A percentile compares a stretch with the other conserved stretches of the same genome.
These are phyloP conservation scores for Brachionus rotundiformis DNA, from an alignment of 1,140 invertebrate species.

Conservation along the genomic window DNA sequence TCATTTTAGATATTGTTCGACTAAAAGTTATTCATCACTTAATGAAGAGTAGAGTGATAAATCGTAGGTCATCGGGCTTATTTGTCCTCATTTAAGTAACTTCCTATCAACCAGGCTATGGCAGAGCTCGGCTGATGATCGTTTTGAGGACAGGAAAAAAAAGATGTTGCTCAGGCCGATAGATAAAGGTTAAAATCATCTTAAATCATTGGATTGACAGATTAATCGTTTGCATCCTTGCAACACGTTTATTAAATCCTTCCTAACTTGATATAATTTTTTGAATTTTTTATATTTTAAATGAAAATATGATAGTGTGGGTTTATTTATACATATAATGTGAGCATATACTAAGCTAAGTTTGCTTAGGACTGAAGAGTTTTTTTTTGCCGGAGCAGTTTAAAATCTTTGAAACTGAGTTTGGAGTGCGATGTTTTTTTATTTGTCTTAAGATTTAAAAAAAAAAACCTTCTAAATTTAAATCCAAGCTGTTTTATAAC, in stretches of 20 bases:
- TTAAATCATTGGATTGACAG: conserved; percentile 52
- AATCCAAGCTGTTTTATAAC: no score
- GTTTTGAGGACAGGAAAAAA: conserved; percentile 24
- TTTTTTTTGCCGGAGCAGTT: background rate
- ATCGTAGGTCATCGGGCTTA: conserved; percentile 37
- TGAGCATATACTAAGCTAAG: background rate
- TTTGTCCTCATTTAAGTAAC: conserved; percentile 43
- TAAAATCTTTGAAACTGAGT: background rate
- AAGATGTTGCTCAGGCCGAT: conserved; percentile 41
- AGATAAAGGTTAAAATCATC: conserved; percentile 36
- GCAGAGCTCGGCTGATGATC: conserved; percentile 8
- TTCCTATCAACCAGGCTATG: conserved; percentile 20
- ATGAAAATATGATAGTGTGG: background rate
- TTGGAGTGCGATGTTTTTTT: background rate
- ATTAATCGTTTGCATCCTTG: conserved; percentile 43
- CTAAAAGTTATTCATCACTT: conserved; percentile 48
- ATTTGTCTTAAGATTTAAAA: background rate
- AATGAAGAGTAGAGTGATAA: conserved; percentile 37
- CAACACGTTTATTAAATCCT: conserved; percentile 11
- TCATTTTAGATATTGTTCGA: conserved; percentile 30
- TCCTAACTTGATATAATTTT: background rate
- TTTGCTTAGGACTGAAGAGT: background rate
- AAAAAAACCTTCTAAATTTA: background rate
- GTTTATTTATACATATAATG: background rate
- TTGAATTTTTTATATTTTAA: background rate